A percentile compares a stretch with the other conserved stretches of the same genome.
These are phyloP conservation scores for Arothron firmamentum DNA, from an alignment of 2,113 vertebrate species.

Conservation along the genomic window DNA sequence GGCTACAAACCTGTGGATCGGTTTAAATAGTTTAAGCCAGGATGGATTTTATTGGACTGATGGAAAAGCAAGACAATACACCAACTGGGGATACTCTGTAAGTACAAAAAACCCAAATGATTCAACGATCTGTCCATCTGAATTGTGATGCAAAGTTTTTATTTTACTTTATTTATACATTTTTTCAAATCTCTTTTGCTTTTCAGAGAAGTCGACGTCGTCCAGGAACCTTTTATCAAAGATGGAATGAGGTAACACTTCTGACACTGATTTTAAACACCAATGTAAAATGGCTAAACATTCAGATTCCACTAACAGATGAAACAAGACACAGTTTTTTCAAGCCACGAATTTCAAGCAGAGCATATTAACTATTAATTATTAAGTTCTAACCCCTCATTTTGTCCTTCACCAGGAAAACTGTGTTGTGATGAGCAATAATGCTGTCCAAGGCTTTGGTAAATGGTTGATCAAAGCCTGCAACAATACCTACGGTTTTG, in stretches of 20 bases:
- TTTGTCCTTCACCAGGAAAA: conserved; percentile 65
- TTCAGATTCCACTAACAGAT: neutral
- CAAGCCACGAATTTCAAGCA: neutral
- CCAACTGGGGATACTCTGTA: conserved; percentile 78
- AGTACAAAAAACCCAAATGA: conserved; percentile 4
- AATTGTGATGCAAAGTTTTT: neutral
- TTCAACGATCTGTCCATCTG: neutral
- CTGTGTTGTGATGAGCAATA: conserved; percentile 78
- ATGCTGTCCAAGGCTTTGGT: conserved; percentile 60
- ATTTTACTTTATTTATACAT: too few species aligned
- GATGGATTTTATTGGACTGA: conserved; percentile 84
- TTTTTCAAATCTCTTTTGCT: conserved; percentile 2
- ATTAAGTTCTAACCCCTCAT: neutral
- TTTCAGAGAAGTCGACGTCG: conserved; percentile 37
- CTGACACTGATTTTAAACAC: too few species aligned
- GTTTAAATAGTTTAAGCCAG: conserved; percentile 79
- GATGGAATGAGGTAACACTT: conserved; percentile 62
- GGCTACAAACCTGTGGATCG: conserved; percentile 79
- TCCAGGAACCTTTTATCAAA: conserved; percentile 53
- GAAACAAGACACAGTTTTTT: neutral
- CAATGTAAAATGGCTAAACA: neutral
- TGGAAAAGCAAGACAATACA: conserved; percentile 78
- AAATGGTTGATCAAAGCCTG: conserved; percentile 81
- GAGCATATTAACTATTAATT: neutral
- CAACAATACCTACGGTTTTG: conserved; percentile 75